phyloP scores from a whole-genome alignment of 1,140 invertebrate genomes.

The Nylanderia fulva region DNA sequence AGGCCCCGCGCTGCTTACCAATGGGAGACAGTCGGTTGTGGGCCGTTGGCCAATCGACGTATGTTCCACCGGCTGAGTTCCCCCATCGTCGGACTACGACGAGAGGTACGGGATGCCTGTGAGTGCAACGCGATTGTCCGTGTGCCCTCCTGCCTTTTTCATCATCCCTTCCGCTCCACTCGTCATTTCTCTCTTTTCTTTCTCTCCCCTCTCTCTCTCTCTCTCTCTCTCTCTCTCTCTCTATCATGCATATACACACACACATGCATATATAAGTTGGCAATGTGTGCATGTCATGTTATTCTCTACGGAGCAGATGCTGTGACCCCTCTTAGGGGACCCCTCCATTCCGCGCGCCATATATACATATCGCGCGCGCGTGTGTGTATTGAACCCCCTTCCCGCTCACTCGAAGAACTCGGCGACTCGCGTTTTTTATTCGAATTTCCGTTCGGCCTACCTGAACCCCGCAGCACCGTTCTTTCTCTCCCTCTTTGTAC shows the following conservation, averaged over 20 bases:
- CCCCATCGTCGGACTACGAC: constrained; percentile 35
- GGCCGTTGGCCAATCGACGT: constrained; percentile 80
- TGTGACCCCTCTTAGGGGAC: constrained; percentile 60
- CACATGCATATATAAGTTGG: constrained; percentile 34
- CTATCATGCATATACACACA: constrained; percentile 47
- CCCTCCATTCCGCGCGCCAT: background rate
- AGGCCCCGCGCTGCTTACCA: constrained; percentile 81
- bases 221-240: constrained; percentile 40
- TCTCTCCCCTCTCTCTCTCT: constrained; percentile 1
- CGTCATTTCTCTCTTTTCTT: constrained; percentile 29
- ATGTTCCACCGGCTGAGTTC: constrained; percentile 73
- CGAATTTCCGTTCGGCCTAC: constrained; percentile 73
- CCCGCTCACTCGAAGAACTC: background rate
- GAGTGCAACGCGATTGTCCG: constrained; percentile 72
- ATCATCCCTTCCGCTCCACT: constrained; percentile 28
- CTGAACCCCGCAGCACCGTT: constrained; percentile 57
- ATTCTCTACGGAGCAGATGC: constrained; percentile 72
- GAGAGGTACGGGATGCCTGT: constrained; percentile 72
- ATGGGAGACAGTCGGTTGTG: constrained; percentile 78
- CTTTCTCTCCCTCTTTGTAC: constrained; percentile 55
- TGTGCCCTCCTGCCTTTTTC: constrained; percentile 29
- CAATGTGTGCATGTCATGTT: constrained; percentile 67
- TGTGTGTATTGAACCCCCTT: constrained; percentile 55
- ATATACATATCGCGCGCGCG: constrained; percentile 31
- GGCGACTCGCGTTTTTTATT: constrained; percentile 66